These are phyloP conservation scores for Dascillus cervinus DNA, from an alignment of 2,888 invertebrate genomes.

Conservation along the genomic window DNA sequence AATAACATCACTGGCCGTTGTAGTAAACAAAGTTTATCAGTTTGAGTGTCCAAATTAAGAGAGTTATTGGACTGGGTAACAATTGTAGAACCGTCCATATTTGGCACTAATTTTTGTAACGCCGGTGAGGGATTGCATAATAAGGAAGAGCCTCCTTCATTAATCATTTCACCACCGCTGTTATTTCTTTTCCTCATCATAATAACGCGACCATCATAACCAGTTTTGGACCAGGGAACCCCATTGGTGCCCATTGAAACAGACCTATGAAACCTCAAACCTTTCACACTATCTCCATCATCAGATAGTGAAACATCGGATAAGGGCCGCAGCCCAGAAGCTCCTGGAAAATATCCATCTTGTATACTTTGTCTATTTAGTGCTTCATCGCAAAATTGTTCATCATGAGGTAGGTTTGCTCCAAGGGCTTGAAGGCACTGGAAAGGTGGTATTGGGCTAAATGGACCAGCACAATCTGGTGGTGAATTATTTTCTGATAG, in stretches of 20 bases:
- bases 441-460: slow-evolving; percentile 50
- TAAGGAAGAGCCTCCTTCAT: slow-evolving; percentile 68
- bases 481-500: slow-evolving; percentile 51
- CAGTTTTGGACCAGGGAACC: slow-evolving; percentile 52
- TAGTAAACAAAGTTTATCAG: slow-evolving; percentile 53
- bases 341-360: slow-evolving; percentile 29
- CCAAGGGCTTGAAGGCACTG: slow-evolving; percentile 53
- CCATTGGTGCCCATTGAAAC: slow-evolving; percentile 76
- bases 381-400: slow-evolving; percentile 43
- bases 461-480: slow-evolving; percentile 47
- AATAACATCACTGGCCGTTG: slow-evolving; percentile 82
- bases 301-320: slow-evolving; percentile 50
- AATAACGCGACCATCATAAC: slow-evolving; percentile 49
- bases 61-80: slow-evolving; percentile 37
- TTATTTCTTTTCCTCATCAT: slow-evolving; percentile 62
- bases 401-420: slow-evolving; percentile 28
- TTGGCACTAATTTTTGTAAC: slow-evolving; percentile 70
- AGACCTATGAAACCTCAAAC: slow-evolving; percentile 70
- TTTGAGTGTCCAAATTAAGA: slow-evolving; percentile 32
- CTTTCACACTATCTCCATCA: slow-evolving; percentile 46
- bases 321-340: slow-evolving; percentile 42
- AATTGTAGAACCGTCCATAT: slow-evolving; percentile 50
- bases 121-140: slow-evolving; percentile 86
- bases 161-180: slow-evolving; percentile 58
- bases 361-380: slow-evolving; percentile 42